Conservation (phyloP, 2,888 invertebrate genomes). For the Drosophila infuscata region DNA sequence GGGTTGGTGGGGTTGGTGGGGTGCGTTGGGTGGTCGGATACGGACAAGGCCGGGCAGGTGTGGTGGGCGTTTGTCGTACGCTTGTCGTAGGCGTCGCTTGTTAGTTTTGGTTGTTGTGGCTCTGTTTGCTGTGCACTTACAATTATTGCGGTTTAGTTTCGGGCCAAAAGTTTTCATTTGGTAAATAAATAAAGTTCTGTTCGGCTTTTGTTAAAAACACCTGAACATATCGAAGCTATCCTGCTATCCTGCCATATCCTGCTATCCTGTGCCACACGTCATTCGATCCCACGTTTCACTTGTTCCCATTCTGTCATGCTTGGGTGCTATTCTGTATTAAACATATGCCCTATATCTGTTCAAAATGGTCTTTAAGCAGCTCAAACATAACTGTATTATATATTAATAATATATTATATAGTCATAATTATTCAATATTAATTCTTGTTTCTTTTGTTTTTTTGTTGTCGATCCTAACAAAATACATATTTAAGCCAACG, state of each 20-base stretch:
- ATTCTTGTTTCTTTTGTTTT: no score
- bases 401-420: no score
- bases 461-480: neutral
- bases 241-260: neutral
- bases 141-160: constrained; percentile 75
- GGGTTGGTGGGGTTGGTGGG: constrained; percentile 1
- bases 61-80: constrained; percentile 24
- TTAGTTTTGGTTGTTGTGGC: constrained; percentile 44
- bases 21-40: neutral
- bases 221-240: neutral
- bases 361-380: neutral
- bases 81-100: constrained; percentile 24
- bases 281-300: neutral
- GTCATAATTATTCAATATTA: no score
- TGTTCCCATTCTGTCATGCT: constrained; percentile 10
- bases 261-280: neutral
- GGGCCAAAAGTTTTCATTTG: constrained; percentile 56
- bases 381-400: neutral
- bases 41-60: constrained; percentile 19
- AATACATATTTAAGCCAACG: no score
- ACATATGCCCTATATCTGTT: neutral
- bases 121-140: constrained; percentile 78
- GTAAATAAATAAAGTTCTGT: constrained; percentile 61
- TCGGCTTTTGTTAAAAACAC: constrained; percentile 3
- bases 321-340: neutral